Evolutionary conservation across 2,113 vertebrate genomes (phyloP).

Genomic region (Neofelis nebulosa): DNA sequence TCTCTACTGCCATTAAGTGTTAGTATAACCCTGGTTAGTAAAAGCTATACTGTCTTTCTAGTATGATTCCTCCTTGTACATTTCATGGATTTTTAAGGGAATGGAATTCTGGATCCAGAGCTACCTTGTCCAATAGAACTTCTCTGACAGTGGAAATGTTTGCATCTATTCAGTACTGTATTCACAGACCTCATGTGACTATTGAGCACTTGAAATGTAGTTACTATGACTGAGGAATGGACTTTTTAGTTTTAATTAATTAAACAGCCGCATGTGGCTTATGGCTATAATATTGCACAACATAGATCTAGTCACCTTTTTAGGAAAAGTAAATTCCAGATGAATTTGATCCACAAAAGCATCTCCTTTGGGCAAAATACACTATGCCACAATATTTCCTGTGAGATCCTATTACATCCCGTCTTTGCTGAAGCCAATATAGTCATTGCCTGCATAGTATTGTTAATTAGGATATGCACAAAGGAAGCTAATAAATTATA

Average conservation of each 20-base stretch:
- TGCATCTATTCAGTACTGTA: background rate
- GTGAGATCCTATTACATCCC: background rate
- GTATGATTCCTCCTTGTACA: background rate
- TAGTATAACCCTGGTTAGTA: background rate
- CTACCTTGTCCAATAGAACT: background rate
- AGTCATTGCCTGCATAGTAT: background rate
- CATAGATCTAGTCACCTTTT: background rate
- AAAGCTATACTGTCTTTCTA: background rate
- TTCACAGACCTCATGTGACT: background rate
- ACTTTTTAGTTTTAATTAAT: conserved; percentile 28
- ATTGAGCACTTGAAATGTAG: background rate
- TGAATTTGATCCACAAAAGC: conserved; percentile 17
- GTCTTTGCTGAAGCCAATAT: background rate
- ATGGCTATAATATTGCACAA: background rate
- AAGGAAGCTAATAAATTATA: conserved; percentile 18
- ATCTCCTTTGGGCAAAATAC: background rate
- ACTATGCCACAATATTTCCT: background rate
- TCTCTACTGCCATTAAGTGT: background rate
- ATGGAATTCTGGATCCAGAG: background rate
- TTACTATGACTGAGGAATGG: background rate
- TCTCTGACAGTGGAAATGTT: background rate
- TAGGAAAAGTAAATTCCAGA: background rate
- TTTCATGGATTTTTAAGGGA: background rate
- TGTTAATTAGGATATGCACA: conserved; percentile 3
- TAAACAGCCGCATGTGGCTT: background rate